These are phyloP conservation scores for Carollia perspicillata DNA, from an alignment of 2,113 vertebrate genomes.

Conservation along the genomic window DNA sequence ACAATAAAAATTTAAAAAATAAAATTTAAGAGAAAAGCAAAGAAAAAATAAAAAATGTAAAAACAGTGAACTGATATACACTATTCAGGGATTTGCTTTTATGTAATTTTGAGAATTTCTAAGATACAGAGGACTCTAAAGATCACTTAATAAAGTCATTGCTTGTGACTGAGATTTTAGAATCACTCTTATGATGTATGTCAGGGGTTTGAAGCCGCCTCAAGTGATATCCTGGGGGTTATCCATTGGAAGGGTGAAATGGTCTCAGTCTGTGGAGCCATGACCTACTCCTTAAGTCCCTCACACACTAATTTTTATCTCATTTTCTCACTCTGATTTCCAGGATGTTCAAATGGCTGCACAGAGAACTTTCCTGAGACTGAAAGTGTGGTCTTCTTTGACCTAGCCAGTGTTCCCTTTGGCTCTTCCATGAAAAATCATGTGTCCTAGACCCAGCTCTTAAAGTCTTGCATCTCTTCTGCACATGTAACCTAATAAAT, in stretches of 20 bases:
- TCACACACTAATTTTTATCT: not conserved
- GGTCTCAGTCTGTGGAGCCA: not conserved
- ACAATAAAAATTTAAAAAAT: too few relatives aligned
- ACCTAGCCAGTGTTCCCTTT: not conserved
- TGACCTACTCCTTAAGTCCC: not conserved
- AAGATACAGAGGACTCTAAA: not conserved
- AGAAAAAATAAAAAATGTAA: too few relatives aligned
- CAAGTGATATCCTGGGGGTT: not conserved
- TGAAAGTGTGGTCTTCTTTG: not conserved
- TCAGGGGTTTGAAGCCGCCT: not conserved
- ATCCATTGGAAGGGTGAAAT: not conserved
- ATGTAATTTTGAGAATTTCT: not conserved
- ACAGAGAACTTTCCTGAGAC: not conserved
- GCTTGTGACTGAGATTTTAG: not conserved
- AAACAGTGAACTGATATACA: not conserved
- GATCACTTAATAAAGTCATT: not conserved
- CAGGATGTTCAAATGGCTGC: not conserved
- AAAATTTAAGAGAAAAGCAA: too few relatives aligned
- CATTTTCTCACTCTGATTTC: not conserved
- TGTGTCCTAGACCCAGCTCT: not conserved
- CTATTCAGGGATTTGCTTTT: not conserved
- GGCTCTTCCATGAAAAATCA: not conserved
- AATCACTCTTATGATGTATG: not conserved
- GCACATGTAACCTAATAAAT: not conserved
- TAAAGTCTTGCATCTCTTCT: not conserved